Evolutionary conservation across 2,797 vertebrate species (phyloP), one percentile per base, ranked within the genome.

Genomic region (Catostomus latipinnis): DNA sequence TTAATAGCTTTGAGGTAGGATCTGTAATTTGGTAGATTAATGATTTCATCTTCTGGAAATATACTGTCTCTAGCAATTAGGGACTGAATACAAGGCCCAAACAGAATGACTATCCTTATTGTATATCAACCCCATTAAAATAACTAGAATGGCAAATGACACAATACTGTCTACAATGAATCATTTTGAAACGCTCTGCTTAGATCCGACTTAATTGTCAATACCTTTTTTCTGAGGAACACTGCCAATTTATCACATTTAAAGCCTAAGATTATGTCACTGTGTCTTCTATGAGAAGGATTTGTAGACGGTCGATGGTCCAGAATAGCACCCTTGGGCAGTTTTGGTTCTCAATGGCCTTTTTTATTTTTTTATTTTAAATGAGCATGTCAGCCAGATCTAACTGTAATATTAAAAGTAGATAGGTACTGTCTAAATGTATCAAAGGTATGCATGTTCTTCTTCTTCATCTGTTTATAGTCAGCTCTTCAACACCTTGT

Each of bases 341-440:
- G 67, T 71, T 78, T 67, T 78, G 67, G 22, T 70, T 62, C 67
- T 78, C 66, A 18, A 11, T 70, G 76, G 54, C 56, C 67, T 22
- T 22, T 18, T 18, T 18, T 18, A 78, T 53, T 78, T 70, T 50
- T 18, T 57, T 1, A 49, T 34, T 34, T 34, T 34, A 22, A 78
- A 78, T 78, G 67, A 78, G 76, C 10, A 1, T 62, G 62, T 34
- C 57, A 78, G 49, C 57, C n/a, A 1, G n/a, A 62, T 78, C 76
- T 78, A 78, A 78, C 53, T 70, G 76, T 57, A 78, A 70, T 78
- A 78, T 78, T 78, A 78, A 78, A 18, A 76, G 70, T 78, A 69
- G 76, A 78, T 78, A 70, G 66, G 66, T 52, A 46, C 54, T 70
- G 66, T 69, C 66, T 70, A 57, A 70, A 60, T 22, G 76, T 70